phyloP scores from a whole-genome alignment of 2,113 vertebrate genomes.

The Cichladusa arquata region DNA sequence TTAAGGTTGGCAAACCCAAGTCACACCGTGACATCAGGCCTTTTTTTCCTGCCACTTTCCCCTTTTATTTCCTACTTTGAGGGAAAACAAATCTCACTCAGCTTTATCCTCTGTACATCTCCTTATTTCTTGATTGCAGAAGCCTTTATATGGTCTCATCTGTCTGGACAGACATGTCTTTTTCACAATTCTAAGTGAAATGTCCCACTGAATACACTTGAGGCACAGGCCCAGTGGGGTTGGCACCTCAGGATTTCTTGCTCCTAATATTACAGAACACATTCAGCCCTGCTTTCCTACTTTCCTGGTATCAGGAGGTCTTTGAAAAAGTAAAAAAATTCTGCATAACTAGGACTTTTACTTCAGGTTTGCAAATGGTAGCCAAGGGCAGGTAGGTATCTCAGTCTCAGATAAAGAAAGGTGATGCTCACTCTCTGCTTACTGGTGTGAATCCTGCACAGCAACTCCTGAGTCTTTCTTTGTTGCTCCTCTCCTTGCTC shows the following conservation, averaged over 20 bases:
- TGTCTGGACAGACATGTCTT: not conserved
- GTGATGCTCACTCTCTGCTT: conserved; percentile 68
- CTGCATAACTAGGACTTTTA: not conserved
- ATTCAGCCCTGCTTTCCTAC: not conserved
- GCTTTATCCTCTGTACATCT: not conserved
- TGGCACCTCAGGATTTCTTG: not conserved
- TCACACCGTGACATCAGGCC: no score
- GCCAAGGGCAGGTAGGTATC: not conserved
- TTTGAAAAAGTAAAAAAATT: not conserved
- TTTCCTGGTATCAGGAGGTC: not conserved
- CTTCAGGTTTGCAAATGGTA: not conserved
- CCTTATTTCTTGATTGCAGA: not conserved
- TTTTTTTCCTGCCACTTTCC: not conserved
- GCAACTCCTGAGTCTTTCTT: conserved; percentile 49
- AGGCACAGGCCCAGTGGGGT: not conserved
- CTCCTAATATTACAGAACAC: not conserved
- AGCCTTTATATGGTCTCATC: not conserved
- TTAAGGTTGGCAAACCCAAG: no score
- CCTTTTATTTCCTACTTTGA: not conserved
- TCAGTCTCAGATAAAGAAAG: not conserved
- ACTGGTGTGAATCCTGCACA: conserved; percentile 59
- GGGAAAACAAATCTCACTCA: not conserved
- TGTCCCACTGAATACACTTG: not conserved
- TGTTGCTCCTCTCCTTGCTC: conserved; percentile 60
- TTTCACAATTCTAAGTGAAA: not conserved